Base-by-base conservation (phyloP, 2,797 vertebrate genomes). In the Rhinatrema bivittatum region DNA sequence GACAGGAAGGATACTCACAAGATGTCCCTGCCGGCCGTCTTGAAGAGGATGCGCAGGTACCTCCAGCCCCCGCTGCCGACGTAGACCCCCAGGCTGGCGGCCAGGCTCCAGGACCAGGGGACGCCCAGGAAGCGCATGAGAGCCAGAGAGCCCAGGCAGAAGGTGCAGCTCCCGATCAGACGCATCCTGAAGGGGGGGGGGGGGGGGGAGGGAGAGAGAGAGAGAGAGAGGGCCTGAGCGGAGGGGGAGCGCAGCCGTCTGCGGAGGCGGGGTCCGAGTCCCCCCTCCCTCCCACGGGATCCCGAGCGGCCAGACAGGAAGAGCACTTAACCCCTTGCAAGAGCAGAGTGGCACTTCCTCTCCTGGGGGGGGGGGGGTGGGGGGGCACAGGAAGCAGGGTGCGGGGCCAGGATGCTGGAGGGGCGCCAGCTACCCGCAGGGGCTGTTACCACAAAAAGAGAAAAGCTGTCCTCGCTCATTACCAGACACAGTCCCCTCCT, bases 1-100 rank as follows among this genome's bases (percentile, higher is more conserved):
- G 4, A 6, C 15, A 2, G 9, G 8, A n/a, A n/a, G 12, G 14
- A 16, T 34, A 82, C 87, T 87, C 60, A 94, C 91, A 69, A 67
- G 4, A 91, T 38, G 40, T 92, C 91, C 64, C 90, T 75, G 41
- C 68, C 79, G 12, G 85, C 53, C 12, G 90, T 93, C 55, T 62
- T 30, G 9, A 70, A 39, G 30, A 76, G 63, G 19, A 91, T 72
- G 25, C 75, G 56, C 40, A 91, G 50, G 45, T 81, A 87, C 41
- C 60, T 74, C 86, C 88, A 87, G 4, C 77, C 73, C 3, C 72
- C 80, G 29, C 65, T 53, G 29, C 67, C 59, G 32, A 87, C 26
- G 40, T 71, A 79, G 11, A 93, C 27, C 4, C 72, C 78, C 24
- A 89, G 37, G 1, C 74, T 72, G 1, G 70, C 74, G 4, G 73